Percentiles rank a stretch among this genome's conserved stretches.
Evolutionary conservation across 53 echinoderm and acorn worm genomes (phyloP).

Genomic region (Luidia sarsii): DNA sequence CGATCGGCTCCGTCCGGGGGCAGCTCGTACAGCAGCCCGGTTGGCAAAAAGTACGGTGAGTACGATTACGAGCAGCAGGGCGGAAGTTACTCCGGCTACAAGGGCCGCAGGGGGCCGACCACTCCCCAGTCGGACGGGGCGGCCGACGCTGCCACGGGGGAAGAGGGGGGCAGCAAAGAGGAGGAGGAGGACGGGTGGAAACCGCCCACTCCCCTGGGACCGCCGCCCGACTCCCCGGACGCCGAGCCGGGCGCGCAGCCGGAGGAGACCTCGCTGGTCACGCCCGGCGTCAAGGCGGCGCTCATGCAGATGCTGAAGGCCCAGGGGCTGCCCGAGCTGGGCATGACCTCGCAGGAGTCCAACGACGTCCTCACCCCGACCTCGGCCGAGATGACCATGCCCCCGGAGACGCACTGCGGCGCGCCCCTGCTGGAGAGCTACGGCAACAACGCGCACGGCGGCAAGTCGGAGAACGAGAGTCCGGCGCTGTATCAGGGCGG

Average conservation of each 20-base stretch:
- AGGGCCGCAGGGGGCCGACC: slow-evolving; percentile 22
- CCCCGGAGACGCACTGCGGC: background rate
- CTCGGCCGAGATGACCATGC: no score
- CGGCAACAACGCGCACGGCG: slow-evolving; percentile 6
- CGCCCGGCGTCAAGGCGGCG: slow-evolving; percentile 95
- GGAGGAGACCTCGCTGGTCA: slow-evolving; percentile 68
- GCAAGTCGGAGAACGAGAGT: background rate
- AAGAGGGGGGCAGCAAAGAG: slow-evolving; percentile 40
- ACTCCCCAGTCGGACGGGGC: slow-evolving; percentile 23
- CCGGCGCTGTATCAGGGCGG: background rate
- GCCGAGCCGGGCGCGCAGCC: slow-evolving; percentile 50
- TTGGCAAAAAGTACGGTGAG: slow-evolving; percentile 34
- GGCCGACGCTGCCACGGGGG: slow-evolving; percentile 41
- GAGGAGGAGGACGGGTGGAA: slow-evolving; percentile 71
- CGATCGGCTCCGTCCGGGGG: slow-evolving; percentile 13
- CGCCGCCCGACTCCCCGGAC: slow-evolving; percentile 85
- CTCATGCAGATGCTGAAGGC: slow-evolving; percentile 91
- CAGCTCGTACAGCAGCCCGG: slow-evolving; percentile 45
- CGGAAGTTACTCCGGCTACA: slow-evolving; percentile 9
- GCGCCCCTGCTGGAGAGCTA: background rate
- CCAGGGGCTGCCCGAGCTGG: slow-evolving; percentile 68
- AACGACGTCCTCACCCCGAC: background rate
- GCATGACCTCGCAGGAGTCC: slow-evolving; percentile 17
- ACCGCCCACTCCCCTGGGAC: slow-evolving; percentile 87
- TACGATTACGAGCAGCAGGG: slow-evolving; percentile 38